A percentile compares a stretch with the other conserved stretches of the same genome.
Evolutionary conservation across 1,140 invertebrate genomes (phyloP).

Genomic region (Mylabris phalerata): DNA sequence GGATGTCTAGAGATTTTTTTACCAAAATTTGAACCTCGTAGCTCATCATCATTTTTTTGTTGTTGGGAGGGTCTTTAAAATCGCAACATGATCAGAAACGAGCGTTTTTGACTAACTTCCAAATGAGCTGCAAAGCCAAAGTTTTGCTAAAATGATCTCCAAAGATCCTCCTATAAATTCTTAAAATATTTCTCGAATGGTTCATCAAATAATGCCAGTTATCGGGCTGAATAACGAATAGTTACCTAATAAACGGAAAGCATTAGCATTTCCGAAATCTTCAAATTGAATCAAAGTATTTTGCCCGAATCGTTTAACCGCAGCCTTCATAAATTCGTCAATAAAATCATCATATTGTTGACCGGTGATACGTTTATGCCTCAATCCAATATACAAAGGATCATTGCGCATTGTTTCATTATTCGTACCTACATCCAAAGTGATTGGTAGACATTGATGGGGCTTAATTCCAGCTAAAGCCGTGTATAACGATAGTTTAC

Average conservation of each 20-base stretch:
- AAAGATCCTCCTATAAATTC: no score
- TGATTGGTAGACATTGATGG: constrained; percentile 85
- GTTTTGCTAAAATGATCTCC: background rate
- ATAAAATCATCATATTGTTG: constrained; percentile 85
- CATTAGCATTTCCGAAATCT: constrained; percentile 90
- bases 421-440: constrained; percentile 90
- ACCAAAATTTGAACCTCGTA: no score
- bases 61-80: no score
- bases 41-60: no score
- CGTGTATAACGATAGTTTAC: constrained; percentile 89
- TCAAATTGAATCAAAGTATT: constrained; percentile 87
- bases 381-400: constrained; percentile 86
- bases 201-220: no score
- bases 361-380: constrained; percentile 74
- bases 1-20: background rate
- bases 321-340: constrained; percentile 95
- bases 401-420: constrained; percentile 79
- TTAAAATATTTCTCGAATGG: no score
- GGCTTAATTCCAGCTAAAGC: constrained; percentile 91
- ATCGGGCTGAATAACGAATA: no score
- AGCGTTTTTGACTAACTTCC: no score
- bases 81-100: no score
- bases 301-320: constrained; percentile 73
- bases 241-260: constrained; percentile 65
- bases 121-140: background rate